Evolutionary conservation across 2,113 vertebrate species (phyloP), one percentile per base, ranked within the genome.

Genomic region (Procavia capensis): DNA sequence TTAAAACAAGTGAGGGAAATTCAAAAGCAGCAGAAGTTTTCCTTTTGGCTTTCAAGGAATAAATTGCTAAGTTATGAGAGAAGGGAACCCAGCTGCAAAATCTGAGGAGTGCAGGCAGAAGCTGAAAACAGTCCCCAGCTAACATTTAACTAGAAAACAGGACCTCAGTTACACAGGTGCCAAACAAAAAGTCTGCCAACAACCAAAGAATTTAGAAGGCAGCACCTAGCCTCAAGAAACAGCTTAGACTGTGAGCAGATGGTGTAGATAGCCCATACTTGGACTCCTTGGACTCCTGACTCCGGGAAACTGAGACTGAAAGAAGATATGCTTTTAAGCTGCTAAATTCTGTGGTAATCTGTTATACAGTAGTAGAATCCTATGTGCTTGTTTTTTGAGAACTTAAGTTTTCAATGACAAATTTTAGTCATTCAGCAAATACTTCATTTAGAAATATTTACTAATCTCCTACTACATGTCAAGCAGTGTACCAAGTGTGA

Each of bases 371-470:
- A 81, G 80, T 22, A 68, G 59, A 66, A 92, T 54, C 85, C 72
- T 41, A 54, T 20, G 41, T 27, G 27, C 25, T 59, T 76, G 84
- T 64, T 85, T 66, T 54, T 54, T 9, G 66, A 45, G 2, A 81
- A 81, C 25, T 24, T 68, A 36, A 63, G 47, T 81, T 90, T 80
- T 54, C n/a, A 80, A 64, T 31, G 25, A 80, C 50, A 45, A 70
- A 36, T 81, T 75, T 91, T 43, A 84, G 16, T 50, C n/a, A 92
- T n/a, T 85, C 43, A 50, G 8, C n/a, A 76, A 50, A 41, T 85
- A 64, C 34, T 76, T 76, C 43, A 54, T 41, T 92, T 29, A 64
- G 9, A 90, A 90, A 68, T 61, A 86, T 59, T 70, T 90, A 94
- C 27, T 80, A 34, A 94, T 63, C 27, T 74, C 22, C 54, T 17